A percentile compares a stretch with the other conserved stretches of the same genome.
Evolutionary conservation across 2,113 vertebrate species (phyloP).

Genomic region (Tenrec ecaudatus): DNA sequence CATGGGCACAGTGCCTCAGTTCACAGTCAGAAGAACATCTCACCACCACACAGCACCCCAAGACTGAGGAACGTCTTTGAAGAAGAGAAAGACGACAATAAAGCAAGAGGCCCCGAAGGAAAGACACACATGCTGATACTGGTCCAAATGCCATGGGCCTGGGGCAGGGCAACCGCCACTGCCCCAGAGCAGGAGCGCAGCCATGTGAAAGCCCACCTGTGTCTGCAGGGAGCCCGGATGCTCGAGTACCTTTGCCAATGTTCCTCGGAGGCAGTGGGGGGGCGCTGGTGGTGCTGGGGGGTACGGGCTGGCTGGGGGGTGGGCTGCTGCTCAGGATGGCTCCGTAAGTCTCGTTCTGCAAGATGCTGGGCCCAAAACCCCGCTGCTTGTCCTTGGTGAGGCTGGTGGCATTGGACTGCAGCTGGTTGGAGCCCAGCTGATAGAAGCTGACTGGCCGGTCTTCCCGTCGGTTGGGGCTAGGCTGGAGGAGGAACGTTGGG

Average conservation of each 20-base stretch:
- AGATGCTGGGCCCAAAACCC: constrained; percentile 91
- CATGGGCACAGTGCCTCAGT: background rate
- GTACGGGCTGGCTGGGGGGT: constrained; percentile 79
- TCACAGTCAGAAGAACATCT: background rate
- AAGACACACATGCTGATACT: background rate
- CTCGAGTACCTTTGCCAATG: constrained; percentile 91
- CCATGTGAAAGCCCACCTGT: fast-evolving
- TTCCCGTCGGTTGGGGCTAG: constrained; percentile 96
- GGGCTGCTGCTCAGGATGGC: constrained; percentile 92
- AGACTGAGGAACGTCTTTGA: background rate
- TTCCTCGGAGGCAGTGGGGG: constrained; percentile 97
- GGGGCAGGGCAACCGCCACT: background rate
- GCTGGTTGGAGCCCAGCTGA: constrained; percentile 90
- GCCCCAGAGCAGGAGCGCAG: background rate
- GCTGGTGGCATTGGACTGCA: constrained; percentile 87
- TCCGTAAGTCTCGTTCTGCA: constrained; percentile 98
- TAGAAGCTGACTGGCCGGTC: constrained; percentile 98
- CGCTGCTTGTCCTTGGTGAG: constrained; percentile 95
- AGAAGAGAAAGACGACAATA: background rate
- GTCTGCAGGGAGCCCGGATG: fast-evolving
- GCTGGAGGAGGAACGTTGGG: constrained; percentile 84
- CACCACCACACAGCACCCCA: fast-evolving
- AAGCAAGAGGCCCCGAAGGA: background rate
- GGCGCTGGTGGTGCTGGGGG: constrained; percentile 86
- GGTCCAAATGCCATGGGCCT: background rate